Evolutionary conservation across 1,140 invertebrate genomes (phyloP), one percentile per base, ranked within the genome.

Genomic region (Procambarus virginalis): DNA sequence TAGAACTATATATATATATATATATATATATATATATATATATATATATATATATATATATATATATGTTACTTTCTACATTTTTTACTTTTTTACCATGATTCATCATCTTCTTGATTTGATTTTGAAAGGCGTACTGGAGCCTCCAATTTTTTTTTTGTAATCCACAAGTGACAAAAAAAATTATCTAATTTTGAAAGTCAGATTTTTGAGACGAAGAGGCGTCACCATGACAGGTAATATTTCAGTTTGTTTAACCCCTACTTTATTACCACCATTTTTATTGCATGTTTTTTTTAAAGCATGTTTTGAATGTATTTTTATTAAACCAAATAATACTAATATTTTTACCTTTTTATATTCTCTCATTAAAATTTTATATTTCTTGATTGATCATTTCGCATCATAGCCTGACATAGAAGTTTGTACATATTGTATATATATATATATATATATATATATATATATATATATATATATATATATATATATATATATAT

Each of bases 241-340:
- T 75, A 85, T 75, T 82, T 82, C 14, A 82, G 73, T 77, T 85
- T 85, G 73, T 85, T 34, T 76, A 34, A 51, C 75, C 34, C 34
- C 73, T 60, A 58, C 75, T 60, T 58, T 76, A 34, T 77, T 22
- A 49, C 73, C 51, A 58, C 46, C 75, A 17, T 60, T 85, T 85
- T 85, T 77, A 76, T 58, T 85, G 84, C 84, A 85, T 85, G 84
- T 68, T 75, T 76, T 85, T 85, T 76, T 85, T 76, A 46, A 58
- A 46, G 84, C 84, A 85, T 85, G 84, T 77, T 77, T 85, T 58
- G 68, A 73, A 73, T 73, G 68, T 73, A 73, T 73, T 73, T 73
- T 73, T 73, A 4, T 73, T 73, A 73, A 73, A 55, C 22, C 48
- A 78, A 49, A 34, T 34, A 34, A 34, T 34, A 34, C 34, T 34